Evolutionary conservation across 2,113 vertebrate genomes (phyloP).

Genomic region (Collichthys lucidus): DNA sequence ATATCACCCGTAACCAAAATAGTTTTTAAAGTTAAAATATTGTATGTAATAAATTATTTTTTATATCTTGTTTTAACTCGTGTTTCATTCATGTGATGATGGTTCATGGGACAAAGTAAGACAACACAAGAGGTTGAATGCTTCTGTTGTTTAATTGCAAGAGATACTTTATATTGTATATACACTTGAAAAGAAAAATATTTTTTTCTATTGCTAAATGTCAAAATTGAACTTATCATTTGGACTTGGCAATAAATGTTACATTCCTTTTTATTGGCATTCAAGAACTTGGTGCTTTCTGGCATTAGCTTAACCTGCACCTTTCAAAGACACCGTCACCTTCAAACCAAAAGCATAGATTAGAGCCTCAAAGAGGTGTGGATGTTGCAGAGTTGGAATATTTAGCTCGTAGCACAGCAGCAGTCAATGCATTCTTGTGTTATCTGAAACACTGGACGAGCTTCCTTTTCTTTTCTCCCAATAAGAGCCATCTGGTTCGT

Average conservation of each 20-base stretch:
- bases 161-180: constrained; percentile 46
- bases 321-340: constrained; percentile 23
- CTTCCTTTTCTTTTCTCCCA: constrained; percentile 2
- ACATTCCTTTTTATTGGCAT: constrained; percentile 17
- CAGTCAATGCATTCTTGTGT: constrained; percentile 28
- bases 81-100: constrained; percentile 4
- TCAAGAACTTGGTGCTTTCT: neutral
- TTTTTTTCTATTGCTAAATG: constrained; percentile 26
- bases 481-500: neutral
- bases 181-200: constrained; percentile 47
- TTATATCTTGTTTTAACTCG: constrained; percentile 46
- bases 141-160: constrained; percentile 68
- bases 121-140: constrained; percentile 23
- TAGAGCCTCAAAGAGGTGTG: constrained; percentile 6
- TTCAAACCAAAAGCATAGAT: constrained; percentile 51
- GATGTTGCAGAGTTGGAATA: constrained; percentile 21
- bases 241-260: constrained; percentile 55
- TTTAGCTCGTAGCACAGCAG: neutral
- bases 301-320: constrained; percentile 8
- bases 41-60: constrained; percentile 75
- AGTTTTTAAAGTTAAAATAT: constrained; percentile 27
- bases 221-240: constrained; percentile 5
- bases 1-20: constrained; percentile 37
- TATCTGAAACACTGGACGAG: constrained; percentile 3
- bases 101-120: constrained; percentile 3